Percentiles rank a stretch among this genome's conserved stretches.
Conservation (phyloP, 2,888 invertebrate species). For the Neoaliturus tenellus region DNA sequence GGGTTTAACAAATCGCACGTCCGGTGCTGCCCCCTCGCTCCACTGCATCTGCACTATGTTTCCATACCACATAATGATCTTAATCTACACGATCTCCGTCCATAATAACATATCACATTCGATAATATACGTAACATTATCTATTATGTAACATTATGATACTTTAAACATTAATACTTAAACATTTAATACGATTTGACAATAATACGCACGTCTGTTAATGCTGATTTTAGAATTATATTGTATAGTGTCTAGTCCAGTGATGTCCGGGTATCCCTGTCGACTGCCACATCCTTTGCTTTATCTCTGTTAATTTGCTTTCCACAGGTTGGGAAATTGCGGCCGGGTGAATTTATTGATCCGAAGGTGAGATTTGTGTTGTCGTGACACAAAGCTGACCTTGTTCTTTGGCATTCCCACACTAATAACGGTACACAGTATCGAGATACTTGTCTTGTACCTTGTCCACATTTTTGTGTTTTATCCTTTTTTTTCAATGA, state of each 20-base stretch:
- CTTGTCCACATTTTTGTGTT: constrained; percentile 10
- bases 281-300: constrained; percentile 54
- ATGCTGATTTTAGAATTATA: constrained; percentile 42
- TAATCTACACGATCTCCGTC: constrained; percentile 5
- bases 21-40: not conserved
- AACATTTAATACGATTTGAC: constrained; percentile 42
- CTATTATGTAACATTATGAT: not conserved
- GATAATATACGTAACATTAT: not conserved
- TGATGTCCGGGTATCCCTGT: constrained; percentile 57
- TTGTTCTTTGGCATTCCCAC: constrained; percentile 69
- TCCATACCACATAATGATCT: constrained; percentile 18
- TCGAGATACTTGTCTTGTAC: constrained; percentile 28
- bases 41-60: not conserved
- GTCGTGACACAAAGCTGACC: constrained; percentile 75
- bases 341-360: constrained; percentile 86
- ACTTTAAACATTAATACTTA: constrained; percentile 17
- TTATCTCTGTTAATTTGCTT: constrained; percentile 65
- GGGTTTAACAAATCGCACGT: constrained; percentile 59
- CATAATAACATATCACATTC: constrained; percentile 24
- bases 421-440: constrained; percentile 55
- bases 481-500: constrained; percentile 23
- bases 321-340: constrained; percentile 84
- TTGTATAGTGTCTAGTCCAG: constrained; percentile 52
- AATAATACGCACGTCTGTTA: constrained; percentile 46
- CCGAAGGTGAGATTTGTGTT: constrained; percentile 82